phyloP scores from a whole-genome alignment of 2,113 vertebrate species.

The Dasyprocta punctata region DNA sequence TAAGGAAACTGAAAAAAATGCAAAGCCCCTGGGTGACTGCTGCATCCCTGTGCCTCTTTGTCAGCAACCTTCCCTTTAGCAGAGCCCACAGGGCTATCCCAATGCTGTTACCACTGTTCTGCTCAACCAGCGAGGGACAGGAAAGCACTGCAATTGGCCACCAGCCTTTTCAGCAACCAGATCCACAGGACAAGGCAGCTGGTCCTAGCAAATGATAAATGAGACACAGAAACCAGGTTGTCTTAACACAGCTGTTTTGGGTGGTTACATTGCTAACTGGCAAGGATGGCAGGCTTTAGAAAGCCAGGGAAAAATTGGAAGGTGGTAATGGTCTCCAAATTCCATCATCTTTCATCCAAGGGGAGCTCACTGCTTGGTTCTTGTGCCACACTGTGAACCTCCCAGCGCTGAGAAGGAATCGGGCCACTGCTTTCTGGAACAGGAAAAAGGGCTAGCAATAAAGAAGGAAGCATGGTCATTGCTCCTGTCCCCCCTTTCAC shows the following conservation, averaged over 20 bases:
- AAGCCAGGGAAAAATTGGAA: not conserved
- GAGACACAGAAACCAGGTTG: not conserved
- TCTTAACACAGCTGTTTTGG: fast-evolving
- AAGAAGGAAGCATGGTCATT: no score
- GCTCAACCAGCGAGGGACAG: not conserved
- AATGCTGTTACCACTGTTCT: constrained; percentile 24
- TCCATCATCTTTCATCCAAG: fast-evolving
- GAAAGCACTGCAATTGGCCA: constrained; percentile 36
- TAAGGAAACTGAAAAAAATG: constrained; percentile 49
- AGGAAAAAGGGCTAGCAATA: not conserved
- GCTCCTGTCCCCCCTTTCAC: not conserved
- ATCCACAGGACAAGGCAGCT: fast-evolving
- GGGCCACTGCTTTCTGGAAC: fast-evolving
- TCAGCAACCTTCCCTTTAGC: not conserved
- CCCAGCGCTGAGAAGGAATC: not conserved
- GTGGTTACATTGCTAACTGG: fast-evolving
- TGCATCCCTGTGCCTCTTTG: not conserved
- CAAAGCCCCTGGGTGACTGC: not conserved
- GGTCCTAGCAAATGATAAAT: not conserved
- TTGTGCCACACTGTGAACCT: fast-evolving
- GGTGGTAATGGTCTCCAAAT: not conserved
- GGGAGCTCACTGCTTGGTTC: fast-evolving
- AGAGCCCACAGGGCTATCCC: not conserved
- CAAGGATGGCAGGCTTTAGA: not conserved
- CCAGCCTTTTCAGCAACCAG: not conserved